These are phyloP conservation scores for Asbolus verrucosus DNA, from an alignment of 1,140 invertebrate species.

Conservation along the genomic window DNA sequence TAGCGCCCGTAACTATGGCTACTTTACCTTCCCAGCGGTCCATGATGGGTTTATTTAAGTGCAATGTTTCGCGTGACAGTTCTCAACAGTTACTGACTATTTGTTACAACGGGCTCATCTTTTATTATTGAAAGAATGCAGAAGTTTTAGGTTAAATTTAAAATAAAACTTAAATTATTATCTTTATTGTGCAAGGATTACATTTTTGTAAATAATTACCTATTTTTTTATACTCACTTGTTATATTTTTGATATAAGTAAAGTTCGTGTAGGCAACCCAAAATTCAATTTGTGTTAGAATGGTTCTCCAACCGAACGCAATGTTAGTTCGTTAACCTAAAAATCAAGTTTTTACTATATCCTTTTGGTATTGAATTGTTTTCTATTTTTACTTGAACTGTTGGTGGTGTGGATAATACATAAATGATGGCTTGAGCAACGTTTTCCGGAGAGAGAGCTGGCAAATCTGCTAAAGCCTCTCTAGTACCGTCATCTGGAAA, in stretches of 20 bases:
- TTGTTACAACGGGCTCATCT: background rate
- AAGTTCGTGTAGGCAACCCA: too few species aligned
- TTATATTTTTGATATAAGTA: too few species aligned
- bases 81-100: background rate
- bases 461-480: background rate
- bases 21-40: conserved; percentile 44
- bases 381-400: conserved; percentile 16
- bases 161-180: too few species aligned
- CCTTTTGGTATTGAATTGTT: background rate
- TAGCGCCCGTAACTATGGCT: conserved; percentile 41
- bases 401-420: background rate
- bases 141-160: background rate
- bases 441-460: background rate
- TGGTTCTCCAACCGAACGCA: background rate
- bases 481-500: background rate
- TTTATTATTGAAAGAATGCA: background rate
- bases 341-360: too few species aligned
- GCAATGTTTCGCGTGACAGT: background rate
- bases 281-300: too few species aligned
- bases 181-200: too few species aligned
- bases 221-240: too few species aligned
- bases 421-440: conserved; percentile 16
- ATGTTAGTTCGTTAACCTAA: background rate
- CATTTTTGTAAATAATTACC: too few species aligned
- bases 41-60: conserved; percentile 7